phyloP scores from a whole-genome alignment of 2,888 invertebrate species.

The Drosophila paramelanica region DNA sequence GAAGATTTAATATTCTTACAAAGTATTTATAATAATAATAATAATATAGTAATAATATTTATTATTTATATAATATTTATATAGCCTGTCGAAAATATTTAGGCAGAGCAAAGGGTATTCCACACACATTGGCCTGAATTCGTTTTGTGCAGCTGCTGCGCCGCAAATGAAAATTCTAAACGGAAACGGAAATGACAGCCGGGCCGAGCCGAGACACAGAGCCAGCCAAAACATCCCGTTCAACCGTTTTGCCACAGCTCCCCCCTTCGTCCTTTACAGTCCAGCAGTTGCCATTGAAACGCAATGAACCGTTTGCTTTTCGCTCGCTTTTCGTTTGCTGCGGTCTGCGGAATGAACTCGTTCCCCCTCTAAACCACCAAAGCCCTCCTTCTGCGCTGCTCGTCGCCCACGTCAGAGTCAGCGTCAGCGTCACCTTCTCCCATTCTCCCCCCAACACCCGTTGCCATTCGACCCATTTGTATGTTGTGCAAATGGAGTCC shows the following conservation, averaged over 20 bases:
- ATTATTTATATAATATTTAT: too few species aligned
- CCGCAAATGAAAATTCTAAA: conserved; percentile 51
- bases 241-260: not conserved
- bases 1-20: too few species aligned
- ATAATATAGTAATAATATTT: too few species aligned
- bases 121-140: conserved; percentile 34
- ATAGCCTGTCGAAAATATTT: not conserved
- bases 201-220: conserved; percentile 19
- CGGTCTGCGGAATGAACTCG: conserved; percentile 35
- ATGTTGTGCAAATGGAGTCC: conserved; percentile 54
- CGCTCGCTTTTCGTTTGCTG: conserved; percentile 48
- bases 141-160: conserved; percentile 34
- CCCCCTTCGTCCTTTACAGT: conserved; percentile 24
- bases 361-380: too few species aligned
- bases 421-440: not conserved
- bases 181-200: conserved; percentile 59
- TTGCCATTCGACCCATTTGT: conserved; percentile 6
- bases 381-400: not conserved
- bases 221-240: not conserved
- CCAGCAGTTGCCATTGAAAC: conserved; percentile 57
- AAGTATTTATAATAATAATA: too few species aligned
- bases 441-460: not conserved
- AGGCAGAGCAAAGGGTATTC: not conserved
- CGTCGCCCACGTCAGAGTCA: too few species aligned
- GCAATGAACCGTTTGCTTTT: conserved; percentile 54